Conservation (phyloP, 1,140 invertebrate species). For the Dryas iulia region DNA sequence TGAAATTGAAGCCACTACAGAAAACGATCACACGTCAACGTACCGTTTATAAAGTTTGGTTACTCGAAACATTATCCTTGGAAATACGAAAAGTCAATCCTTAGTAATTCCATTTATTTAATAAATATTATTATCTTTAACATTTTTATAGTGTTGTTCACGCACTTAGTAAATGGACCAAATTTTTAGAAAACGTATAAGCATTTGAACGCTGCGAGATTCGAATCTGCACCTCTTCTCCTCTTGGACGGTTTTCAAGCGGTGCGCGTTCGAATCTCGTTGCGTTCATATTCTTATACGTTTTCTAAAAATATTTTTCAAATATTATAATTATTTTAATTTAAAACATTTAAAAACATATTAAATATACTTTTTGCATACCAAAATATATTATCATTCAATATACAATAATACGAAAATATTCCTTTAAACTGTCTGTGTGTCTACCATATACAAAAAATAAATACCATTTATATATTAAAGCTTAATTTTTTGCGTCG, state of each 20-base stretch:
- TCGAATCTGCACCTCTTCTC: too few species aligned
- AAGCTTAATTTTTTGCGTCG: not conserved
- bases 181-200: too few species aligned
- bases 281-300: too few species aligned
- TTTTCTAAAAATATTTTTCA: too few species aligned
- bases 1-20: conserved; percentile 17
- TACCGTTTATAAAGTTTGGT: conserved; percentile 39
- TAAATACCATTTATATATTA: not conserved
- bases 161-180: too few species aligned
- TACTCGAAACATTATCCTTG: conserved; percentile 14
- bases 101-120: conserved; percentile 69
- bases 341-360: not conserved
- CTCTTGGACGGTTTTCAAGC: too few species aligned
- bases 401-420: not conserved
- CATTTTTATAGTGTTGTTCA: too few species aligned
- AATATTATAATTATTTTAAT: not conserved
- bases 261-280: too few species aligned
- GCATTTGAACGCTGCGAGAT: too few species aligned
- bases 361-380: not conserved
- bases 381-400: not conserved
- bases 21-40: conserved; percentile 27
- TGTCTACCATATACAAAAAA: too few species aligned
- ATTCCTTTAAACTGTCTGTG: too few species aligned
- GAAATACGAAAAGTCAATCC: conserved; percentile 38
- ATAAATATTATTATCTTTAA: too few species aligned